Conservation (phyloP, 1,140 invertebrate genomes). For the Hylaeus anthracinus region DNA sequence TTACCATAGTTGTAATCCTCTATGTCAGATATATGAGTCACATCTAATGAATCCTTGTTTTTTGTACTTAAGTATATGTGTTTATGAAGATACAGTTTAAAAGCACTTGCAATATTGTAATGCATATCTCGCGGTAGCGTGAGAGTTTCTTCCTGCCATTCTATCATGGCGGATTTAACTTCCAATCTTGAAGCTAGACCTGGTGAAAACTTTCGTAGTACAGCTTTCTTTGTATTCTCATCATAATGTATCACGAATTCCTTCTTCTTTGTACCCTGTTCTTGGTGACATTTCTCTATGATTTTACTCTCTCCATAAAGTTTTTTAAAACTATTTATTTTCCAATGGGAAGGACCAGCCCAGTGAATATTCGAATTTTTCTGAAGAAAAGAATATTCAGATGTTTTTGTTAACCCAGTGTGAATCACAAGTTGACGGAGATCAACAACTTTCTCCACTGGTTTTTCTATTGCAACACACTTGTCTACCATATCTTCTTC, state of each 20-base stretch:
- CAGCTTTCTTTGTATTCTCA: slow-evolving; percentile 33
- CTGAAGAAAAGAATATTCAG: slow-evolving; percentile 87
- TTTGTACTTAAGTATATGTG: slow-evolving; percentile 16
- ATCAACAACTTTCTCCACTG: slow-evolving; percentile 61
- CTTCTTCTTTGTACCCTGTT: slow-evolving; percentile 61
- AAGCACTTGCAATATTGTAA: slow-evolving; percentile 55
- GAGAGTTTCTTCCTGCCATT: slow-evolving; percentile 80
- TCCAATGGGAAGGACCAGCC: slow-evolving; percentile 90
- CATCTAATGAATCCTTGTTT: slow-evolving; percentile 37
- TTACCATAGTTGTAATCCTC: slow-evolving; percentile 82
- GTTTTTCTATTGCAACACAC: slow-evolving; percentile 31
- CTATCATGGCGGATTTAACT: slow-evolving; percentile 55
- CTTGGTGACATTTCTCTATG: slow-evolving; percentile 56
- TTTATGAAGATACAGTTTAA: slow-evolving; percentile 61
- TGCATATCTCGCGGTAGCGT: slow-evolving; percentile 62
- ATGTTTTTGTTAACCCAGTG: slow-evolving; percentile 31
- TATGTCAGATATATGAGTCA: slow-evolving; percentile 55
- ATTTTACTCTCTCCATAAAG: slow-evolving; percentile 28
- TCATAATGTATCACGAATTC: slow-evolving; percentile 59
- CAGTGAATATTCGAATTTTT: slow-evolving; percentile 83
- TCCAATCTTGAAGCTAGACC: slow-evolving; percentile 43
- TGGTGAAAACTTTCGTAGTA: slow-evolving; percentile 48
- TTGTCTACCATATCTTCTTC: slow-evolving; percentile 34
- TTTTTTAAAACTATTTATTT: slow-evolving; percentile 73
- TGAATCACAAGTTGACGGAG: slow-evolving; percentile 73